A percentile compares a stretch with the other conserved stretches of the same genome.
phyloP scores from a whole-genome alignment of 2,797 vertebrate species.

The Amniataba percoides region DNA sequence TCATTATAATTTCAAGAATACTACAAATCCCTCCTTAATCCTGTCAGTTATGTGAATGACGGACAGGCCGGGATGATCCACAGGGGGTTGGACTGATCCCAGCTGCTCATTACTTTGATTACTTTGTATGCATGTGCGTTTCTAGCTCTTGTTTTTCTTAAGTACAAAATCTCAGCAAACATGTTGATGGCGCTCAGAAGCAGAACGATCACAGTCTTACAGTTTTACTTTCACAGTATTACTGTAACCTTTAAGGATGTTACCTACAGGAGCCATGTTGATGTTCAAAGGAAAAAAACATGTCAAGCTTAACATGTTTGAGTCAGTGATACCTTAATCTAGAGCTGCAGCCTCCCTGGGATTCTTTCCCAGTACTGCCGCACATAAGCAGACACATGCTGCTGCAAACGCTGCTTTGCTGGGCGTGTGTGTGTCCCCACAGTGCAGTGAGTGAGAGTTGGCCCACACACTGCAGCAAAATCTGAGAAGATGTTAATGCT shows the following conservation, averaged over 20 bases:
- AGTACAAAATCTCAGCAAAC: conserved; percentile 22
- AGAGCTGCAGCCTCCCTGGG: conserved; percentile 57
- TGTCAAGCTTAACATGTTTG: conserved; percentile 63
- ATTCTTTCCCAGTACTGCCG: conserved; percentile 36
- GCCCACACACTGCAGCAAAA: conserved; percentile 42
- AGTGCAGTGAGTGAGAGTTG: conserved; percentile 42
- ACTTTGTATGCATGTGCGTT: conserved; percentile 31
- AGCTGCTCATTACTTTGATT: conserved; percentile 68
- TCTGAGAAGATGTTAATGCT: conserved; percentile 53
- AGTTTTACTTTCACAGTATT: neutral
- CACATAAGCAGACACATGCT: conserved; percentile 43
- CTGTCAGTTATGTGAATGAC: conserved; percentile 65
- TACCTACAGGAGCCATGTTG: conserved; percentile 18
- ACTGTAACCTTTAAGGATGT: conserved; percentile 8
- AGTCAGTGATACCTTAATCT: conserved; percentile 67
- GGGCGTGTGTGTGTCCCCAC: conserved; percentile 18
- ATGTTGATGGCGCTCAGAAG: neutral
- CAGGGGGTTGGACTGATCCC: conserved; percentile 44
- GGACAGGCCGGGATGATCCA: conserved; percentile 61
- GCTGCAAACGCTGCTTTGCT: conserved; percentile 22
- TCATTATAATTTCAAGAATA: conserved; percentile 53
- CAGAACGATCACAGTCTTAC: conserved; percentile 20
- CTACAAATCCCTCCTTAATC: conserved; percentile 70
- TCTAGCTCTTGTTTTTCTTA: conserved; percentile 7
- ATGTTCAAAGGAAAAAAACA: conserved; percentile 60